Conservation (phyloP, 2,113 vertebrate species). For the Bufo bufo region DNA sequence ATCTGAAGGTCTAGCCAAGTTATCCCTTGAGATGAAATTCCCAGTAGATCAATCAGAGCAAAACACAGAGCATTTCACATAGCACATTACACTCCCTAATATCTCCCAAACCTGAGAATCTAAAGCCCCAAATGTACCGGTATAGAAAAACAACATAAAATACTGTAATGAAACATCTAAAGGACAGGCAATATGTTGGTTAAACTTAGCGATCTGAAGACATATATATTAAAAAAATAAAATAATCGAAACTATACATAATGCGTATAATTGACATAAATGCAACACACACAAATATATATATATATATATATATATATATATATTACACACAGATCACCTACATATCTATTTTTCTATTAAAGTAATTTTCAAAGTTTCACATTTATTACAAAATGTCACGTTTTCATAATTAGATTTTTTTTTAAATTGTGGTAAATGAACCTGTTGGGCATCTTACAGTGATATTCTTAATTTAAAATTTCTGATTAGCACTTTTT, state of each 20-base stretch:
- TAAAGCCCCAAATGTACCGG: slow-evolving; percentile 54
- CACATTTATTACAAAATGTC: neutral
- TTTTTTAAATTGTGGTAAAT: neutral
- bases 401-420: neutral
- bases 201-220: neutral
- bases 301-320: neutral
- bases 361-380: neutral
- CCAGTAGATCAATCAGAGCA: slow-evolving; percentile 67
- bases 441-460: neutral
- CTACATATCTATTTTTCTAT: neutral
- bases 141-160: slow-evolving; percentile 64
- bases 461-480: neutral
- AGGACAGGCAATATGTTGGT: neutral
- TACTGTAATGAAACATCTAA: neutral
- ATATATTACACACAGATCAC: neutral
- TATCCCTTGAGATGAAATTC: slow-evolving; percentile 63
- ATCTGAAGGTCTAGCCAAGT: slow-evolving; percentile 63
- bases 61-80: slow-evolving; percentile 57
- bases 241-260: neutral
- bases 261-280: neutral
- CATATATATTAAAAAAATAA: neutral
- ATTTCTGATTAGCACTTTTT: neutral
- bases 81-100: slow-evolving; percentile 55
- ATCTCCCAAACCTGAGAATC: slow-evolving; percentile 59
- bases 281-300: neutral